A percentile compares a stretch with the other conserved stretches of the same genome.
phyloP scores from a whole-genome alignment of 2,888 invertebrate genomes.

The Mimas tiliae region DNA sequence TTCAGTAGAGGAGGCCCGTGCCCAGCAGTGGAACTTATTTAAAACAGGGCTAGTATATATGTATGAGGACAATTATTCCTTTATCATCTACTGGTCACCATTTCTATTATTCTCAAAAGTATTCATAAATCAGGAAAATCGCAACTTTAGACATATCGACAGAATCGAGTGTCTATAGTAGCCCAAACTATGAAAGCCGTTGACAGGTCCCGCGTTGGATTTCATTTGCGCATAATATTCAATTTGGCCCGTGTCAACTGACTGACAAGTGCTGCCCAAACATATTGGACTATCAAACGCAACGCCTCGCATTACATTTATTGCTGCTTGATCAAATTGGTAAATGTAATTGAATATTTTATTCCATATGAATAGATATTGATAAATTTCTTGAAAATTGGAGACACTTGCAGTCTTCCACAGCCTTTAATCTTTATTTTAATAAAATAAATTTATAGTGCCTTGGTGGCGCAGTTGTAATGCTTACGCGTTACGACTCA shows the following conservation, averaged over 20 bases:
- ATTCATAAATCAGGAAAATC: no score
- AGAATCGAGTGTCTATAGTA: constrained; percentile 8
- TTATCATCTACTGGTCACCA: no score
- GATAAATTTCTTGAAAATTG: constrained; percentile 8
- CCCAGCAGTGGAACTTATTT: no score
- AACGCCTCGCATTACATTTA: constrained; percentile 30
- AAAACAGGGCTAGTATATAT: no score
- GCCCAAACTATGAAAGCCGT: constrained; percentile 55
- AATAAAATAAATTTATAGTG: no score
- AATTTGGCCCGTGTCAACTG: constrained; percentile 66
- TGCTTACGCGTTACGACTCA: no score
- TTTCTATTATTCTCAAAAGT: no score
- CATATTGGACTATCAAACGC: constrained; percentile 46
- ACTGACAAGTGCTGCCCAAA: constrained; percentile 52
- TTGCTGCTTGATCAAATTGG: constrained; percentile 24
- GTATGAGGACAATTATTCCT: no score
- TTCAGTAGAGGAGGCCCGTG: no score
- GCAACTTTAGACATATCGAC: neutral
- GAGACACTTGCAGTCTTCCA: neutral
- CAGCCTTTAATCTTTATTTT: neutral
- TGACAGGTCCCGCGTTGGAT: constrained; percentile 62
- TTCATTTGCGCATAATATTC: constrained; percentile 75
- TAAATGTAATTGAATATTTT: constrained; percentile 29
- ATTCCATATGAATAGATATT: constrained; percentile 14
- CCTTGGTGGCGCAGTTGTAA: no score